Evolutionary conservation across 2,797 vertebrate genomes (phyloP).

Genomic region (Danio albolineatus): DNA sequence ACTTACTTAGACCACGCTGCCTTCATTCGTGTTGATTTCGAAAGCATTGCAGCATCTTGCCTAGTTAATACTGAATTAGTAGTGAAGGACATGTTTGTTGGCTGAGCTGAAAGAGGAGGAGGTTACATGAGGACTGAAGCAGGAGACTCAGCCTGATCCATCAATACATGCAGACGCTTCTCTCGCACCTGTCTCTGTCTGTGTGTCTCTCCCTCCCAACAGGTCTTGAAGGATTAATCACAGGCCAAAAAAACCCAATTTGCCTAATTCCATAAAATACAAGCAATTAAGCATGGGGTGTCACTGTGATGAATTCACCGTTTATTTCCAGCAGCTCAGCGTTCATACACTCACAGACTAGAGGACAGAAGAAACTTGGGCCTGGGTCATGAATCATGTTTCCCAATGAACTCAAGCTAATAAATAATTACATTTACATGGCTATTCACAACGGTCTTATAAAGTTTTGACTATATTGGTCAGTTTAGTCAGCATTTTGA

Average conservation of each 20-base stretch:
- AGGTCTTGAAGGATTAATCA: slow-evolving; percentile 49
- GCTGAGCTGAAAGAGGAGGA: neutral
- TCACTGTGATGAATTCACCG: slow-evolving; percentile 50
- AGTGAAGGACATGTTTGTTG: neutral
- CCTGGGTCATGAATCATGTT: neutral
- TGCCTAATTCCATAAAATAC: slow-evolving; percentile 54
- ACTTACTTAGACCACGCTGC: too few species aligned
- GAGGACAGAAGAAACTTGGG: neutral
- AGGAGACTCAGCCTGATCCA: slow-evolving; percentile 20
- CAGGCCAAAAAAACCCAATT: slow-evolving; percentile 41
- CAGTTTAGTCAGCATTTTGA: neutral
- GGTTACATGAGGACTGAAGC: slow-evolving; percentile 20
- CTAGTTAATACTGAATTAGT: neutral
- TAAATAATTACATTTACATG: neutral
- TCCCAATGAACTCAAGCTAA: neutral
- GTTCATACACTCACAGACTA: slow-evolving; percentile 7
- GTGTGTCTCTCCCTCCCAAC: slow-evolving; percentile 8
- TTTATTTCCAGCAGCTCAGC: slow-evolving; percentile 30
- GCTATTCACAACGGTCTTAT: neutral
- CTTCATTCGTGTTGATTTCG: slow-evolving; percentile 1
- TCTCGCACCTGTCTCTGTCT: slow-evolving; percentile 23
- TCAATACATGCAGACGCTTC: slow-evolving; percentile 8
- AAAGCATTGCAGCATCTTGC: neutral
- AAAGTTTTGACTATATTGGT: neutral
- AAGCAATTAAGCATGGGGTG: slow-evolving; percentile 53